Conservation (phyloP, 2,888 invertebrate species). For the Chorisops tibialis region DNA sequence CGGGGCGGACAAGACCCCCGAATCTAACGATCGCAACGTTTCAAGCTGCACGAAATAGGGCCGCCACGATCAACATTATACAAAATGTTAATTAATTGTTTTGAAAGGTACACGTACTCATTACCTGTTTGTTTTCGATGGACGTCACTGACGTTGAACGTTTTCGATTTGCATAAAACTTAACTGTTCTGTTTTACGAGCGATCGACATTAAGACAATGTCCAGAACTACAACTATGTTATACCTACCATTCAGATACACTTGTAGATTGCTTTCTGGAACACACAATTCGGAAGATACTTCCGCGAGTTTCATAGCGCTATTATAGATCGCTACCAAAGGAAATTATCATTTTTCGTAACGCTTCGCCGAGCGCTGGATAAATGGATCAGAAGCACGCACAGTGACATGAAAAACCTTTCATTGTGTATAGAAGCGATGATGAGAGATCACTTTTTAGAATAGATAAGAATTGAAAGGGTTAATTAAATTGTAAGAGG, state of each 20-base stretch:
- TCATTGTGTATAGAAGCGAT: too few relatives aligned
- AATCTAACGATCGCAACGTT: background rate
- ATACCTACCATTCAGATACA: too few relatives aligned
- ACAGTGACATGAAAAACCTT: conserved; percentile 24
- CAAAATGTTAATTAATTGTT: conserved; percentile 35
- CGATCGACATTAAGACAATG: too few relatives aligned
- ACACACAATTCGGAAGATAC: background rate
- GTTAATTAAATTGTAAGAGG: too few relatives aligned
- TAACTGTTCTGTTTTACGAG: conserved; percentile 29
- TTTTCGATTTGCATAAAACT: conserved; percentile 29
- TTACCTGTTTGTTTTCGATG: conserved; percentile 32
- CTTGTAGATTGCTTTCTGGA: background rate
- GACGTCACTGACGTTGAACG: conserved; percentile 21
- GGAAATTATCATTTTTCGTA: conserved; percentile 25
- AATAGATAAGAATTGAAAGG: too few relatives aligned
- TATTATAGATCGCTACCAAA: background rate
- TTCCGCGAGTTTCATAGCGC: conserved; percentile 5
- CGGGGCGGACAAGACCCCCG: background rate
- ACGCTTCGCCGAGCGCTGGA: conserved; percentile 27
- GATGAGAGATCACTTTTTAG: background rate
- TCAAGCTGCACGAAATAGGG: background rate
- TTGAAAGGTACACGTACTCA: conserved; percentile 33
- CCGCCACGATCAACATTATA: background rate
- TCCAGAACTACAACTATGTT: too few relatives aligned
- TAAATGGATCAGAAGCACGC: conserved; percentile 28